Percentiles rank a stretch among this genome's conserved stretches.
Conservation (phyloP, 2,113 vertebrate genomes). For the Orientallactaga bullata region DNA sequence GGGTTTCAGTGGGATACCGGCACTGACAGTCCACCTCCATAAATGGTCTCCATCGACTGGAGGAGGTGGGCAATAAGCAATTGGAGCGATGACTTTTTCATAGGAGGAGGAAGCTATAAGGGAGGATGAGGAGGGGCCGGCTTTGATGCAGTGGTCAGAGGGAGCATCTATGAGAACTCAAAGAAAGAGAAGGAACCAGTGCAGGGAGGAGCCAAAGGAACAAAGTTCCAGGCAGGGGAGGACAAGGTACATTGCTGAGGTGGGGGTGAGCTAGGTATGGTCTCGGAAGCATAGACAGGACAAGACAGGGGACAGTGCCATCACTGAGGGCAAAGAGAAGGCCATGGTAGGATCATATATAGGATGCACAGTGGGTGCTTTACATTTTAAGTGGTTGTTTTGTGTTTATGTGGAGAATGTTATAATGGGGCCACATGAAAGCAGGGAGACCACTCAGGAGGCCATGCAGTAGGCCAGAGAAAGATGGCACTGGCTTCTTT, state of each 20-base stretch:
- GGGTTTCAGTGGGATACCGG: neutral
- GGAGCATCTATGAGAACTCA: neutral
- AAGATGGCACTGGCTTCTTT: neutral
- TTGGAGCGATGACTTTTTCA: no score
- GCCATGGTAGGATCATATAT: neutral
- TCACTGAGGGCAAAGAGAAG: no score
- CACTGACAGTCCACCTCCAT: neutral
- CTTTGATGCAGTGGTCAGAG: neutral
- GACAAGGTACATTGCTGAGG: neutral
- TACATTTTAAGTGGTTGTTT: neutral
- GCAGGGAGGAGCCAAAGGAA: neutral
- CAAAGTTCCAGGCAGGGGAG: neutral
- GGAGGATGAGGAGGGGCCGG: neutral
- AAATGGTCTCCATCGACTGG: neutral
- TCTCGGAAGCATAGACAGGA: neutral
- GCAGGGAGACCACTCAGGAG: neutral
- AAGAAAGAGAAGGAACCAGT: neutral
- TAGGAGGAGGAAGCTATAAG: neutral
- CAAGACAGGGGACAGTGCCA: neutral
- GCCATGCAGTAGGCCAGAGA: accelerated
- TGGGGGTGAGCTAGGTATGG: neutral
- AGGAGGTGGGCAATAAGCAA: neutral
- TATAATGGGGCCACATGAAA: neutral
- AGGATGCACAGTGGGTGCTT: neutral
- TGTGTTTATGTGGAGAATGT: neutral